Percentiles rank a stretch among this genome's conserved stretches.
phyloP scores from a whole-genome alignment of 2,797 vertebrate species.

The Enteromius viviparus region DNA sequence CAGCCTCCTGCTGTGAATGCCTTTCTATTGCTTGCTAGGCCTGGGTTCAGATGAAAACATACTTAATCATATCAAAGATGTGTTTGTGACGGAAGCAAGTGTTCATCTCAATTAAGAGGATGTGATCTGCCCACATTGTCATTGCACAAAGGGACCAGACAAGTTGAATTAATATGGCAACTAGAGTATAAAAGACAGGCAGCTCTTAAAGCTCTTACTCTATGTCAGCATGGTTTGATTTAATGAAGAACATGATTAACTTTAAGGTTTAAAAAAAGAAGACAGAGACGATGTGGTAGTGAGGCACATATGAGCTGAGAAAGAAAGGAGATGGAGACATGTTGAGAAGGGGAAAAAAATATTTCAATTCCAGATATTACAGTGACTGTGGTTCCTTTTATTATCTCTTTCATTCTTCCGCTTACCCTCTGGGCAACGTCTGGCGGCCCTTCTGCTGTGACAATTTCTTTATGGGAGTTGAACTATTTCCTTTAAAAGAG shows the following conservation, averaged over 20 bases:
- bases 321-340: slow-evolving; percentile 6
- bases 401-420: slow-evolving; percentile 31
- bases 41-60: neutral
- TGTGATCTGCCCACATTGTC: neutral
- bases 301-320: neutral
- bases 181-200: slow-evolving; percentile 33
- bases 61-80: neutral
- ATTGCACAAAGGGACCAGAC: neutral
- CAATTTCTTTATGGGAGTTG: slow-evolving; percentile 46
- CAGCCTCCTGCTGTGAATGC: neutral
- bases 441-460: slow-evolving; percentile 35
- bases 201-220: neutral
- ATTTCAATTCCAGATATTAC: slow-evolving; percentile 30
- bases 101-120: slow-evolving; percentile 14
- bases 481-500: slow-evolving; percentile 46
- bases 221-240: slow-evolving; percentile 8
- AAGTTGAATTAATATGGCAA: slow-evolving; percentile 1
- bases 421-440: slow-evolving; percentile 20
- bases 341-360: neutral
- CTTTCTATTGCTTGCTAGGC: neutral
- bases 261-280: slow-evolving; percentile 4
- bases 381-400: slow-evolving; percentile 20
- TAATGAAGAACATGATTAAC: slow-evolving; percentile 19
- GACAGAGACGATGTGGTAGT: neutral
- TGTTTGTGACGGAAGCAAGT: slow-evolving; percentile 25